Conservation (phyloP, 1,140 invertebrate species). For the Thalassaphorura encarpata region DNA sequence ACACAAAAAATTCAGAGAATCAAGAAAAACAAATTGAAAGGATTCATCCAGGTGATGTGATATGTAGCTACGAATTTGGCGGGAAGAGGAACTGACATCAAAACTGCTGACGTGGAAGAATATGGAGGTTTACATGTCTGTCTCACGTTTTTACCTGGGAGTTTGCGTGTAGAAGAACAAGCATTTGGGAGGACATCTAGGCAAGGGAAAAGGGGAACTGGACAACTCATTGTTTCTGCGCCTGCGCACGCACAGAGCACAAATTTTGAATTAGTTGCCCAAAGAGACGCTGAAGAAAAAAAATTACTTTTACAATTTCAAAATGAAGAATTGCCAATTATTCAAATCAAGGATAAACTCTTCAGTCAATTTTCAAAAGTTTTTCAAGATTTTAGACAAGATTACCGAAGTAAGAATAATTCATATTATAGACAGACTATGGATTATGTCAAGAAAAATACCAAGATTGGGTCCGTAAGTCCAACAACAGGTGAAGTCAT, state of each 20-base stretch:
- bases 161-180: constrained; percentile 9
- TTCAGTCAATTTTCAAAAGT: constrained; percentile 12
- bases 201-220: constrained; percentile 1
- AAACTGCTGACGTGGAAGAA: not conserved
- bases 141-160: constrained; percentile 1
- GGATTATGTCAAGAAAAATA: not conserved
- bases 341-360: not conserved
- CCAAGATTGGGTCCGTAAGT: not conserved
- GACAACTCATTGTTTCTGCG: constrained; percentile 12
- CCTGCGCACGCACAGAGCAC: not conserved
- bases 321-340: not conserved
- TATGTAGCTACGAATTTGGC: constrained; percentile 33
- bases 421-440: too few relatives aligned
- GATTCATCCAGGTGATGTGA: constrained; percentile 11
- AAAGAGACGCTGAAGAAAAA: constrained; percentile 11
- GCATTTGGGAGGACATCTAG: not conserved
- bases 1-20: not conserved
- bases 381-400: not conserved
- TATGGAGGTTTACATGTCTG: constrained; percentile 9
- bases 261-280: constrained; percentile 7
- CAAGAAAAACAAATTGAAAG: not conserved
- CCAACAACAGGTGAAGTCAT: not conserved
- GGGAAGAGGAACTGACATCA: constrained; percentile 33
- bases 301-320: constrained; percentile 2
- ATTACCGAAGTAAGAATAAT: not conserved